These are phyloP conservation scores for Drosophila paramelanica DNA, from an alignment of 2,888 invertebrate species.

Conservation along the genomic window DNA sequence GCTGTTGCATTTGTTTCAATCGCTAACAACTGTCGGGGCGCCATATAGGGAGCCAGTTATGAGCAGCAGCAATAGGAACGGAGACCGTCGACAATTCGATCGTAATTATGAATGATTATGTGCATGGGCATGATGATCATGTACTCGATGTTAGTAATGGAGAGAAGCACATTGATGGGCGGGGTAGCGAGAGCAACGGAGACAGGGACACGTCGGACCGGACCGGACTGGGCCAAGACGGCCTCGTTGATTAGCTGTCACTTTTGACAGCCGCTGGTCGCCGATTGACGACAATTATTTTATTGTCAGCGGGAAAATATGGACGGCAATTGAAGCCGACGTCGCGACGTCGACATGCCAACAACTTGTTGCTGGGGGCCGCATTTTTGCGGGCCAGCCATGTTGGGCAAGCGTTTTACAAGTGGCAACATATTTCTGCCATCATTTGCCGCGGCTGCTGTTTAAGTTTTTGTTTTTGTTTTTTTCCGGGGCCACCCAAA, in stretches of 20 bases:
- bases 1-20: background rate
- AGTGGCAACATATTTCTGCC: conserved; percentile 69
- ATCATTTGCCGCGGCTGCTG: conserved; percentile 15
- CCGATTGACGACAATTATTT: conserved; percentile 53
- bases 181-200: background rate
- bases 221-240: conserved; percentile 1
- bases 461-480: conserved; percentile 1
- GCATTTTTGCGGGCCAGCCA: conserved; percentile 50
- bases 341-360: conserved; percentile 56
- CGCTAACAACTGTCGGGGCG: conserved; percentile 48
- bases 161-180: background rate
- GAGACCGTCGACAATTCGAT: conserved; percentile 10
- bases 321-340: conserved; percentile 39
- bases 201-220: conserved; percentile 1
- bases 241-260: conserved; percentile 75
- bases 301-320: conserved; percentile 44
- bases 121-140: conserved; percentile 57
- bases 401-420: conserved; percentile 74
- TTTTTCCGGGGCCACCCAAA: conserved; percentile 61
- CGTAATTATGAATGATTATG: conserved; percentile 79
- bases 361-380: conserved; percentile 73
- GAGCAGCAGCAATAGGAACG: conserved; percentile 40
- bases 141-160: conserved; percentile 21
- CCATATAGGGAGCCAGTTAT: conserved; percentile 59
- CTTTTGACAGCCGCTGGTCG: conserved; percentile 67